Evolutionary conservation across 2,888 invertebrate species (phyloP), one percentile per base, ranked within the genome.

Genomic region (Pandemis cinnamomeana): DNA sequence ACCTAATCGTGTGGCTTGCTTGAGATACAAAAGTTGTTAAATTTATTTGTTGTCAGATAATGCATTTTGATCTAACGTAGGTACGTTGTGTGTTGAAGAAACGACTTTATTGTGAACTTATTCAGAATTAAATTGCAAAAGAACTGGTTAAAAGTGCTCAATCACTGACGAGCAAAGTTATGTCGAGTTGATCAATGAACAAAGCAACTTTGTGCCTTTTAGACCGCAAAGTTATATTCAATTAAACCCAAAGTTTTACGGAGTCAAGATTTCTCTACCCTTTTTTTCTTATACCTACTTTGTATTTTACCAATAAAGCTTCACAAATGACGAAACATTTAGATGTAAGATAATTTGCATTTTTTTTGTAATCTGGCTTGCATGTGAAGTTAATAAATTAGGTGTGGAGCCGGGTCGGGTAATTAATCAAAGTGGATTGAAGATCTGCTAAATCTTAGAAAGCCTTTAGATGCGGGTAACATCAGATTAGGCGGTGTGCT

Each of bases 91-190:
- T 36, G 27, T 36, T 36, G 4, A 4, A 36, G 27, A 36, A 36
- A 2, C 27, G 27, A 2, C 27, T 36, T 36, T 36, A 36, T 36
- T 4, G 4, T 36, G 27, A 36, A 36, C 4, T 20, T 58, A 27
- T 58, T 27, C 41, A 53, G 11, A 60, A 20, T 20, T 61, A 10
- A 0, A 64, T 71, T 55, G 20, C 60, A 3, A 46, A 63, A 72
- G 11, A 68, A 46, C 10, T 55, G 41, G 7, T 6, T 55, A 46
- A 51, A 55, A 67, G 62, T 55, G 63, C 48, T 72, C 63, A 53
- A 62, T 72, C 63, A 63, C 63, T 55, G 46, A 48, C 13, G 15
- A 46, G 27, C 7, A 55, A 72, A 68, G 72, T 68, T 72, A 68
- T 48, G 48, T 55, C 67, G 46, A 72, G 61, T 62, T 68, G 55